These are phyloP conservation scores for Lagocephalus sceleratus DNA, from an alignment of 2,797 vertebrate genomes.

Conservation along the genomic window DNA sequence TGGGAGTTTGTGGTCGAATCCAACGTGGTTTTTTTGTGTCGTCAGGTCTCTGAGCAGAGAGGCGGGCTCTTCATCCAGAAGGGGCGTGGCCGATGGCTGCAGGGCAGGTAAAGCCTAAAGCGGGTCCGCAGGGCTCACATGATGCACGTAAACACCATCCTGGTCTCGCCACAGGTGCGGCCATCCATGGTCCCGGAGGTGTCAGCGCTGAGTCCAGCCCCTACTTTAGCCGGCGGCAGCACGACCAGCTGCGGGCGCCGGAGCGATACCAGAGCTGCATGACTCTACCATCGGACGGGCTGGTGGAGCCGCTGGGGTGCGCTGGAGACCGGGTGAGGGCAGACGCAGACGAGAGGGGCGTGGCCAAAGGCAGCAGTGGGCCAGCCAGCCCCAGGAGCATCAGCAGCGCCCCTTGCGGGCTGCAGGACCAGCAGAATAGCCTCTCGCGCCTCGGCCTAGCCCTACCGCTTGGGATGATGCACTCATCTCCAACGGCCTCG, in stretches of 20 bases:
- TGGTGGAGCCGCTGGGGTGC: slow-evolving; percentile 41
- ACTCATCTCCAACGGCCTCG: slow-evolving; percentile 41
- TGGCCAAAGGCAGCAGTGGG: slow-evolving; percentile 53
- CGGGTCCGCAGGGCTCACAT: no score
- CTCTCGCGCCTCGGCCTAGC: slow-evolving; percentile 40
- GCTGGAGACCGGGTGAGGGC: slow-evolving; percentile 19
- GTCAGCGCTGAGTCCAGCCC: slow-evolving; percentile 81
- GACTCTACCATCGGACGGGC: slow-evolving; percentile 48
- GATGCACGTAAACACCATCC: no score
- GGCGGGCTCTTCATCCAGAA: slow-evolving; percentile 35
- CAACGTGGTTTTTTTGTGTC: background rate
- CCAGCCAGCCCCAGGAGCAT: slow-evolving; percentile 65
- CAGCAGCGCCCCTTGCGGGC: slow-evolving; percentile 56
- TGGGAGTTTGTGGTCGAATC: background rate
- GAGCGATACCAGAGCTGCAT: slow-evolving; percentile 70
- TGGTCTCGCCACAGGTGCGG: slow-evolving; percentile 20
- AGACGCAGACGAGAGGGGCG: slow-evolving; percentile 39
- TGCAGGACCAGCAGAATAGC: slow-evolving; percentile 33
- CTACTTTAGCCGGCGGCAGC: slow-evolving; percentile 71
- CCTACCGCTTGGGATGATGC: slow-evolving; percentile 39
- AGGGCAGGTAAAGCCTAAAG: slow-evolving; percentile 54
- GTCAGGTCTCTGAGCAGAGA: slow-evolving; percentile 71
- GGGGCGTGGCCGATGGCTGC: slow-evolving; percentile 55
- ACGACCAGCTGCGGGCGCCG: slow-evolving; percentile 42
- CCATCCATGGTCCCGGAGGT: slow-evolving; percentile 34